A percentile compares a stretch with the other conserved stretches of the same genome.
Conservation (phyloP, 2,113 vertebrate species). For the Planiliza haematocheilus region DNA sequence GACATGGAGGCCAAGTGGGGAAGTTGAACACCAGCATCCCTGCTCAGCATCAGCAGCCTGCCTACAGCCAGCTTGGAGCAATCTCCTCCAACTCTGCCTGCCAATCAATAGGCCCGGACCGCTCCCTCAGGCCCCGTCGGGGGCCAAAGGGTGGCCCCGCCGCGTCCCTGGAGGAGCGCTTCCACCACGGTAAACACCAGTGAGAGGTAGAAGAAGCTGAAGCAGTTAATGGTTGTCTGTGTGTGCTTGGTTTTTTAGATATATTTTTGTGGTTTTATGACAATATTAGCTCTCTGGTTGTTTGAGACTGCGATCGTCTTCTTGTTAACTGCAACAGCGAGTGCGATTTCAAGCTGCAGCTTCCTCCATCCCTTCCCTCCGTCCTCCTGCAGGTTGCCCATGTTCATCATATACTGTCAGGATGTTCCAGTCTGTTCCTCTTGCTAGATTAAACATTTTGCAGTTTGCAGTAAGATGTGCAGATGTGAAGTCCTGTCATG, state of each 20-base stretch:
- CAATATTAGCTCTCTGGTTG: neutral
- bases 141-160: constrained; percentile 25
- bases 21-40: constrained; percentile 58
- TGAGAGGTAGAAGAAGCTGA: constrained; percentile 20
- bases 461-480: constrained; percentile 42
- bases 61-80: constrained; percentile 75
- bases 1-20: constrained; percentile 67
- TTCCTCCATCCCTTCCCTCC: neutral
- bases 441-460: constrained; percentile 58
- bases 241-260: neutral
- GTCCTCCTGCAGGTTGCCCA: constrained; percentile 36
- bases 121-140: constrained; percentile 39
- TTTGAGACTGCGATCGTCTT: constrained; percentile 1
- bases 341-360: neutral
- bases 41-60: constrained; percentile 72
- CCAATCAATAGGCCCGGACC: constrained; percentile 55
- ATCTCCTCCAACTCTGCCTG: constrained; percentile 67
- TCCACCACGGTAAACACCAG: constrained; percentile 24
- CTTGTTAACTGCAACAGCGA: neutral
- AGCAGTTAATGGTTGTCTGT: constrained; percentile 30
- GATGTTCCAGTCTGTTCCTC: constrained; percentile 38
- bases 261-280: neutral
- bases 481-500: constrained; percentile 57
- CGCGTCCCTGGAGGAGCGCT: constrained; percentile 18
- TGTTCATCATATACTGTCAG: constrained; percentile 41